Evolutionary conservation across 2,113 vertebrate species (phyloP), one percentile per base, ranked within the genome.

Genomic region (Barnardius zonarius): DNA sequence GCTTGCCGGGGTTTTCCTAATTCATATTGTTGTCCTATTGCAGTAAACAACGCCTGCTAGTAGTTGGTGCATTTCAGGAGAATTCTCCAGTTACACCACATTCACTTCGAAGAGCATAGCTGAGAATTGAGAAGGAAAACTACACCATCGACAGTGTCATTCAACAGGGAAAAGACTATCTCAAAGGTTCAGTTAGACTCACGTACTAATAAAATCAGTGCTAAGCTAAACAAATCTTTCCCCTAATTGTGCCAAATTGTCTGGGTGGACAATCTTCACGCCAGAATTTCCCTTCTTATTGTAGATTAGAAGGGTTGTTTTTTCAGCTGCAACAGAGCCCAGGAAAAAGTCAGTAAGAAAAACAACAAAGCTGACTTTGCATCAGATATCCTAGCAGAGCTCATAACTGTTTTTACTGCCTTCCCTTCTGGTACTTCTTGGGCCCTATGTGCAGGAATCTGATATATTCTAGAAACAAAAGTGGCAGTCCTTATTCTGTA

Each of bases 321-420:
- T 98, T 91, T 97, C 98, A 98, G 98, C 98, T 98, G 97, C 85
- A 97, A 93, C 41, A 97, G 97, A 96, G 92, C 96, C 96, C 97
- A 98, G 97, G 96, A 98, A 97, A 93, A 95, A 97, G 92, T 83
- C 96, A 97, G 92, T 46, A 93, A 97, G 81, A 90, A 97, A 97
- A 98, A 98, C 97, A 98, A 96, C 91, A 22, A 92, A 96, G 93
- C 86, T 93, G 95, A 96, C 94, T 97, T 97, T 97, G 92, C 96
- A 97, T 97, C 95, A 96, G 96, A 97, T 97, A 98, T 89, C 88
- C 95, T 93, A 98, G 90, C 73, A 92, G 95, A 96, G 73, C 89
- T 90, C 12, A 6, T 46, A 77, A 85, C 37, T 95, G 67, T 94
- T 98, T 97, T 97, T 96, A 95, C 95, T 95, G 83, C 86, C 76